Evolutionary conservation across 2,797 vertebrate species (phyloP), one percentile per base, ranked within the genome.

Genomic region (Podarcis siculus): DNA sequence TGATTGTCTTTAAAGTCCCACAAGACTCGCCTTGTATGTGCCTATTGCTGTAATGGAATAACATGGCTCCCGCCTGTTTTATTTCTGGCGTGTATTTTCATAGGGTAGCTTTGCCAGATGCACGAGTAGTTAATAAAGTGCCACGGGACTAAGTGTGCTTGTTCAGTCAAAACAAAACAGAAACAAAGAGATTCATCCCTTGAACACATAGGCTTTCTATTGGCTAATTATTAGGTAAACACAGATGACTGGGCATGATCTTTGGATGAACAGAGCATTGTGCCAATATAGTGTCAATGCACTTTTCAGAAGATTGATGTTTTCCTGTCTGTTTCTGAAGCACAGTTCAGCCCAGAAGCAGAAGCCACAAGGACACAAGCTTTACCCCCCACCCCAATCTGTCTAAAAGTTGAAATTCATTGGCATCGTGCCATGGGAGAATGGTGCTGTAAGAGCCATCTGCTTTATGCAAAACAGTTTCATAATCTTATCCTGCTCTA

Each of bases 391-490:
- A n/a, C 30, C 32, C 55, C 69, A 17, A 27, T 39, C 39, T 32
- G 0, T 71, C 0, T 21, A 83, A 49, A 72, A 49, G 15, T 25
- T 42, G 32, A n/a, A 15, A 91, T 42, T n/a, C 64, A 58, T 79
- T 79, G 49, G 27, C 12, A 39, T 83, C 71, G 55, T 66, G 37
- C 25, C 78, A 58, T 86, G 25, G 27, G 3, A 21, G 49, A 79
- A 79, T 3, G 0, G 37, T 73, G 37, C 27, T 58, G 23, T 61
- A 85, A 67, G 89, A 67, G 13, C 21, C 12, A 8, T 69, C 78
- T 88, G 35, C 21, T 85, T 23, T 45, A 84, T 76, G 83, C 58
- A 89, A 35, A 88, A 35, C 77, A 71, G 37, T 66, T 66, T 72
- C 25, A 49, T 85, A 85, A 80, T 85, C 37, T 35, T 88, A 67